These are phyloP conservation scores for Pteropus rufus DNA, from an alignment of 2,797 vertebrate genomes.

Conservation along the genomic window DNA sequence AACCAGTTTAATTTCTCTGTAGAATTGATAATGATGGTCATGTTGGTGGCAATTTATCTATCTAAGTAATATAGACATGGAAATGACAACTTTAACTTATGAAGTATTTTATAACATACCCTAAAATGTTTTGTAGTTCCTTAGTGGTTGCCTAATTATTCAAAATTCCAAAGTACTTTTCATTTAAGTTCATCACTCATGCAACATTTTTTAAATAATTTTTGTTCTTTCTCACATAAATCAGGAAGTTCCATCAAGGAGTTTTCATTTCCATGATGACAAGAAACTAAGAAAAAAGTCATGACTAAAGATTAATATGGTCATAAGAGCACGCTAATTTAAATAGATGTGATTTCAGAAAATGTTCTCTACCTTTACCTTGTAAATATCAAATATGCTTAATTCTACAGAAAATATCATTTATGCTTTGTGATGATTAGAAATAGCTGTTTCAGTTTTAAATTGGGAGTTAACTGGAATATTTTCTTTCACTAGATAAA, in stretches of 20 bases:
- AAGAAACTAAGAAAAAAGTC: constrained; percentile 12
- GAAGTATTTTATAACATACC: neutral
- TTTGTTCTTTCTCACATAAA: constrained; percentile 29
- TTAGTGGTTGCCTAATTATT: constrained; percentile 23
- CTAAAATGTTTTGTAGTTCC: neutral
- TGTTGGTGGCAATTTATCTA: neutral
- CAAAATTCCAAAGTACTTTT: constrained; percentile 49
- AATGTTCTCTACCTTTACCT: neutral
- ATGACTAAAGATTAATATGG: neutral
- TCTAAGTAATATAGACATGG: neutral
- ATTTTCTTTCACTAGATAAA: neutral
- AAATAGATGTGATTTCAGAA: neutral
- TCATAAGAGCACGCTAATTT: neutral
- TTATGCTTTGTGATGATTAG: neutral
- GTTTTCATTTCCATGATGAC: constrained; percentile 38
- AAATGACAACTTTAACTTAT: constrained; percentile 10
- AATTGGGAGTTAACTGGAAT: neutral
- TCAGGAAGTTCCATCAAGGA: constrained; percentile 9
- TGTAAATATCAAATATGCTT: constrained; percentile 5
- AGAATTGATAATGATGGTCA: neutral
- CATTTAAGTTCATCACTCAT: neutral
- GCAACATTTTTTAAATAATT: constrained; percentile 17
- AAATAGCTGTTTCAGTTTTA: neutral
- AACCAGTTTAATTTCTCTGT: neutral
- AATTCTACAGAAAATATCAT: neutral